Evolutionary conservation across 2,797 vertebrate species (phyloP).

Genomic region (Chrysocyon brachyurus): DNA sequence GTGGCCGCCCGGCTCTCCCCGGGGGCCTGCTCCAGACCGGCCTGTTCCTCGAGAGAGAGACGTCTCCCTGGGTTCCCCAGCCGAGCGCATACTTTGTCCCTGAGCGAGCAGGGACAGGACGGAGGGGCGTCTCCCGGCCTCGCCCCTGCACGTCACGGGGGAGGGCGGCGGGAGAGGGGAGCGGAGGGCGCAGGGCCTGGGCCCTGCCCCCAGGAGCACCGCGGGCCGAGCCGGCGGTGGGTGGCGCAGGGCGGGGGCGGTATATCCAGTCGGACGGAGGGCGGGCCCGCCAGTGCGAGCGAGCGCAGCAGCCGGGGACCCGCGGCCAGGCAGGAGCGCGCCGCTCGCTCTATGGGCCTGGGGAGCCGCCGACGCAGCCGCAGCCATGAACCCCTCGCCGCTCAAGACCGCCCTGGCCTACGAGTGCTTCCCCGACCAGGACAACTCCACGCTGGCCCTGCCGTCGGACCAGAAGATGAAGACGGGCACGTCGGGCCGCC

Average conservation of each 20-base stretch:
- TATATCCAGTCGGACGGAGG: constrained; percentile 90
- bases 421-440: constrained; percentile 90
- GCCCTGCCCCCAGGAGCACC: too few relatives aligned
- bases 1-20: neutral
- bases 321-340: too few relatives aligned
- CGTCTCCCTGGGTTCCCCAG: neutral
- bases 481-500: constrained; percentile 89
- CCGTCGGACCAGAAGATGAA: constrained; percentile 91
- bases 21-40: neutral
- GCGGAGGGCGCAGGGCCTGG: too few relatives aligned
- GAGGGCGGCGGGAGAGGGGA: neutral
- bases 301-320: too few relatives aligned
- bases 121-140: constrained; percentile 40
- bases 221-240: constrained; percentile 74
- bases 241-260: constrained; percentile 88
- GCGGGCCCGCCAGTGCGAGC: constrained; percentile 87
- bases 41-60: constrained; percentile 32
- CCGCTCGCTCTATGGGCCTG: constrained; percentile 85
- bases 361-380: constrained; percentile 80
- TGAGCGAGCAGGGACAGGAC: neutral
- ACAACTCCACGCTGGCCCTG: constrained; percentile 91
- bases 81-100: neutral
- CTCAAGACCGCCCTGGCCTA: constrained; percentile 90
- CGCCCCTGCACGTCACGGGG: neutral
- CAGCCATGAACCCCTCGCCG: constrained; percentile 89